Evolutionary conservation across 2,797 vertebrate species (phyloP), one percentile per base, ranked within the genome.

Genomic region (Sebastes kiyomatsui): DNA sequence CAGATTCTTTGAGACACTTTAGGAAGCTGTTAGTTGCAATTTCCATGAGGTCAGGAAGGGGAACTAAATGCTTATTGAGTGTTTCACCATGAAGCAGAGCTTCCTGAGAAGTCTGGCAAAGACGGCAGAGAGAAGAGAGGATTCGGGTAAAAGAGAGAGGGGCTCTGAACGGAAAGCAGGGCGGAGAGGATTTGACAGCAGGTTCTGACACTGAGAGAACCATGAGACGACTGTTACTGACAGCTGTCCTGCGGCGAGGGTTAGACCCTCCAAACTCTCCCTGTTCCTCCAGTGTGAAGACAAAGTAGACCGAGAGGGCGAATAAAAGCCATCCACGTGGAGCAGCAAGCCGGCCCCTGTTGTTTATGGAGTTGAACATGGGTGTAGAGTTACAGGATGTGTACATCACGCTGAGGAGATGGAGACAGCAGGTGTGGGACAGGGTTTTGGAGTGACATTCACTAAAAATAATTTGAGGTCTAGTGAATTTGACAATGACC

Each of bases 301-400:
- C 5, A 23, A 73, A 69, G 27, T 20, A 58, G 66, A 79, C 79
- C 77, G 62, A 65, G 49, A 67, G 54, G 18, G 30, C 55, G 62
- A 85, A 82, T 42, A 81, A 80, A 80, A 72, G 77, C 28, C 68
- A 54, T 55, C 12, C 55, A 23, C 54, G 4, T 58, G 64, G 59
- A 62, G 74, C 49, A 42, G 64, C 33, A 13, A 78, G 71, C 7
- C 46, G 49, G 49, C 42, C 77, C 27, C 69, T 67, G 81, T 59
- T 79, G 65, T 71, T 59, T 25, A 46, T 58, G 68, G 38, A 67
- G 81, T 1, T 32, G 60, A 30, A 85, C 67, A 27, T 12, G 10
- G n/a, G 89, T 84, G 88, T 90, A 61, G 70, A 33, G 81, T 93
- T 94, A 90, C 88, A 88, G 85, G 89, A 87, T 89, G 85, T 90